Evolutionary conservation across 2,888 invertebrate species (phyloP), one percentile per base, ranked within the genome.

Genomic region (Lottia scabra): DNA sequence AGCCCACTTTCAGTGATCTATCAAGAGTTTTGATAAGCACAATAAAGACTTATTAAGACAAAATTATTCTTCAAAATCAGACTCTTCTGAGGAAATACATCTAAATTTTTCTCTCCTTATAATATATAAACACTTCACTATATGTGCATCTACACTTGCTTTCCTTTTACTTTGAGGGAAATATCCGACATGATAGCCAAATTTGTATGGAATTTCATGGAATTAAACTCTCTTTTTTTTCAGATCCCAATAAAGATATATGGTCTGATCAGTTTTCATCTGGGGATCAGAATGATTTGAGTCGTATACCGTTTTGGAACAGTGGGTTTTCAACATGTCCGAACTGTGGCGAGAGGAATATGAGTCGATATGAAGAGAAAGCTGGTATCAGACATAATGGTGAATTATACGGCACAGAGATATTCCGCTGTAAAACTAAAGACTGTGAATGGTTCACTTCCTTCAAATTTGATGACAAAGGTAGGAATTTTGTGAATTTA

Each of bases 241-340:
- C 71, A 80, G 80, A 80, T 46, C 78, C 80, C 1, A 70, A 80
- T 46, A 77, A 70, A 63, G 72, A 74, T 30, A 66, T 75, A 27
- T 74, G 76, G 75, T 76, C 71, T 43, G 73, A 75, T 1, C 73
- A 77, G 44, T 74, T 62, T 27, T 75, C 75, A 38, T 44, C 63
- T 19, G 78, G 77, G 8, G 80, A 79, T 65, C 76, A 77, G 46
- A 67, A 68, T 10, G 75, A 76, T 23, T 68, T 72, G 46, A 72
- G 72, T 15, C 70, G 79, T 13, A 67, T 77, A 12, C 73, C 80
- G 10, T 80, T 80, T 70, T 80, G 72, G 70, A 80, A 80, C 74
- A 75, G 75, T 16, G 79, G 79, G 0, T 72, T 80, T 19, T 62
- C 74, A 2, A 75, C 72, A 12, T 80, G 80, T 63, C 68, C 74